phyloP scores from a whole-genome alignment of 2,888 invertebrate species.

The Nymphalis polychloros region DNA sequence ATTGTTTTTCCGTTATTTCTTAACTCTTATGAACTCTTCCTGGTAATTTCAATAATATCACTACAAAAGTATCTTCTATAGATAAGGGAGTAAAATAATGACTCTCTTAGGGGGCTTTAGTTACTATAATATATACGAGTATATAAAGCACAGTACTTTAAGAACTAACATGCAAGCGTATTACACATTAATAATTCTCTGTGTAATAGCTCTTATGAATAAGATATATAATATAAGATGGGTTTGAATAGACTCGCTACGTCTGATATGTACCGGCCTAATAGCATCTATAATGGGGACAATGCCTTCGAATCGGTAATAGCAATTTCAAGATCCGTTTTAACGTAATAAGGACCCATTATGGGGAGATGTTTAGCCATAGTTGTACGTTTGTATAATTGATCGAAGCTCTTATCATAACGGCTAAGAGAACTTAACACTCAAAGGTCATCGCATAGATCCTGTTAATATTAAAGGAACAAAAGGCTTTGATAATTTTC shows the following conservation, averaged over 20 bases:
- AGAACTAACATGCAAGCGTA: neutral
- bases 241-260: constrained; percentile 14
- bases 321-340: constrained; percentile 25
- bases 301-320: constrained; percentile 24
- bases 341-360: constrained; percentile 25
- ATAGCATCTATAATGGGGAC: constrained; percentile 16
- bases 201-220: neutral
- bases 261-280: constrained; percentile 17
- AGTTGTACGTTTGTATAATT: constrained; percentile 25
- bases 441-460: neutral
- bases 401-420: constrained; percentile 9
- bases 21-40: too few species aligned
- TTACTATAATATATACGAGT: neutral
- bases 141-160: neutral
- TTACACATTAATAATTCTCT: neutral
- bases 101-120: too few species aligned
- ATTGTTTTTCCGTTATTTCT: too few species aligned
- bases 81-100: too few species aligned
- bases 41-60: too few species aligned
- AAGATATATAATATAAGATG: constrained; percentile 3
- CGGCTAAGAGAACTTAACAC: constrained; percentile 7
- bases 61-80: too few species aligned
- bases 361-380: constrained; percentile 16
- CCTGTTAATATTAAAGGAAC: neutral
- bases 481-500: neutral